Conservation (phyloP, 2,797 vertebrate species). For the Premnoplex brunnescens region DNA sequence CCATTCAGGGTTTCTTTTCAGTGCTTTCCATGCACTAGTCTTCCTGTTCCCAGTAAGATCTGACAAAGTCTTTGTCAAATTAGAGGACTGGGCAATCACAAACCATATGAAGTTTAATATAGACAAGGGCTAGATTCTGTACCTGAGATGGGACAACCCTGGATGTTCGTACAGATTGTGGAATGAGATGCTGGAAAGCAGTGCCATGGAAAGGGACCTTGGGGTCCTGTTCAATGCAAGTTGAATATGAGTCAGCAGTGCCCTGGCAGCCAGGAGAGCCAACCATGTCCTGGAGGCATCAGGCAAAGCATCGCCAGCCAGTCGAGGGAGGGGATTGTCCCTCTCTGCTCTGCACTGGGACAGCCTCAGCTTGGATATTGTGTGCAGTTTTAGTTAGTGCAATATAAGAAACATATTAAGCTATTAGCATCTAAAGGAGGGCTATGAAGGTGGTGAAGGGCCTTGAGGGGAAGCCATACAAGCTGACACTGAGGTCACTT, state of each 20-base stretch:
- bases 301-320: accelerated
- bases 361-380: background rate
- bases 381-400: accelerated
- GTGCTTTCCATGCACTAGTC: background rate
- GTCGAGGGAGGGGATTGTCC: background rate
- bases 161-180: accelerated
- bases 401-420: background rate
- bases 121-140: background rate
- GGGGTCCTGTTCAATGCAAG: accelerated
- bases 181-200: background rate
- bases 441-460: background rate
- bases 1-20: background rate
- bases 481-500: accelerated
- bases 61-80: background rate
- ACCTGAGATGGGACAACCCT: background rate
- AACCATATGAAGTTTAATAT: background rate
- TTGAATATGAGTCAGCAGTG: accelerated
- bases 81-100: background rate
- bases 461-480: background rate
- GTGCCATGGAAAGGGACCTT: accelerated
- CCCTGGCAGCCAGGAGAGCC: background rate
- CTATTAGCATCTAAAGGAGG: background rate
- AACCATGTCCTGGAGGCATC: background rate
- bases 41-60: background rate
- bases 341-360: background rate